These are phyloP conservation scores for Mohoua ochrocephala DNA, from an alignment of 2,113 vertebrate genomes.

Conservation along the genomic window DNA sequence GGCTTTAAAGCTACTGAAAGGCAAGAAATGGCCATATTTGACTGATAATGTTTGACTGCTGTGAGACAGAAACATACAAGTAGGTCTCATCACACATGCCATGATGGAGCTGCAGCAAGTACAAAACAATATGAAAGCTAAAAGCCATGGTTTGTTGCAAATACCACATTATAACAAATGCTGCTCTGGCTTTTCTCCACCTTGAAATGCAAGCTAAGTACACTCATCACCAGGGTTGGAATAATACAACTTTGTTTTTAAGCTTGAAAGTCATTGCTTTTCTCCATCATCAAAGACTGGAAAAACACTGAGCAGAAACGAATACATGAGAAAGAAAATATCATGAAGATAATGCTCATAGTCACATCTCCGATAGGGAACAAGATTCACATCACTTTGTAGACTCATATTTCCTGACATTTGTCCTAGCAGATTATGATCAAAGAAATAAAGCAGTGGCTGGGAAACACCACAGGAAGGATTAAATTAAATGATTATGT, in stretches of 20 bases:
- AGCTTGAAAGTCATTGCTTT: conserved; percentile 44
- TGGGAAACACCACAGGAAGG: conserved; percentile 47
- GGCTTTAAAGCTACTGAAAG: neutral
- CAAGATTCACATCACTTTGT: conserved; percentile 61
- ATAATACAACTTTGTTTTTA: neutral
- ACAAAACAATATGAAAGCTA: neutral
- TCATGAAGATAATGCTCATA: conserved; percentile 54
- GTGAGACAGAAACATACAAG: neutral
- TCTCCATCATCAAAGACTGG: neutral
- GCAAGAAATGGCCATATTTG: neutral
- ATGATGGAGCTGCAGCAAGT: neutral
- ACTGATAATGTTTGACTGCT: neutral
- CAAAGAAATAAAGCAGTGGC: conserved; percentile 27
- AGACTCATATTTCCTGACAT: conserved; percentile 66
- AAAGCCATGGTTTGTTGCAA: neutral
- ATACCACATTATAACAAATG: neutral
- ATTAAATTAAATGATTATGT: conserved; percentile 61
- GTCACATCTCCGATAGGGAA: conserved; percentile 60
- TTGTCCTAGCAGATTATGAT: conserved; percentile 69
- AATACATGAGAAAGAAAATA: conserved; percentile 47
- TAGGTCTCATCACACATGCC: neutral
- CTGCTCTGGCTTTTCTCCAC: neutral
- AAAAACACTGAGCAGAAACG: neutral
- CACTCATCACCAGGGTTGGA: neutral
- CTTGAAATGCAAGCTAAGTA: neutral